These are phyloP conservation scores for Pegoplata infirma DNA, from an alignment of 2,888 invertebrate species.

Conservation along the genomic window DNA sequence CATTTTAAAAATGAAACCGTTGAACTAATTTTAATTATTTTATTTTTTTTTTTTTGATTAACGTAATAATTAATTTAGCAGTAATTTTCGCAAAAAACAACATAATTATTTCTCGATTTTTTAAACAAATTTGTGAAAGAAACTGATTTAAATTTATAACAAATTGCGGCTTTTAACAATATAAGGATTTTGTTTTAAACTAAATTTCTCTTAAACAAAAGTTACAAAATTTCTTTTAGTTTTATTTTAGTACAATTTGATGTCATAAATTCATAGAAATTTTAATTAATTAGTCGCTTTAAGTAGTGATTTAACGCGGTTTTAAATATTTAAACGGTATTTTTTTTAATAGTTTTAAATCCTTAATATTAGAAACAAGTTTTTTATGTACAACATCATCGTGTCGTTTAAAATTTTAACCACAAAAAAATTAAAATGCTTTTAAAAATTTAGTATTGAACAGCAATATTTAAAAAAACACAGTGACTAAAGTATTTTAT, in stretches of 20 bases:
- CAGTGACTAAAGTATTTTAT: neutral
- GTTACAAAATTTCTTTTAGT: conserved; percentile 20
- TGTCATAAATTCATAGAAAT: neutral
- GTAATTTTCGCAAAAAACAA: conserved; percentile 35
- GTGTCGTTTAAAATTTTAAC: neutral
- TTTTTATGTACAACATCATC: neutral
- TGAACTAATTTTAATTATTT: conserved; percentile 40
- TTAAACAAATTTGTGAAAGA: neutral
- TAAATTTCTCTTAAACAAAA: conserved; percentile 29
- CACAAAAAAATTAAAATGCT: no score
- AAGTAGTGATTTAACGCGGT: neutral
- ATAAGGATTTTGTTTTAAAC: conserved; percentile 28
- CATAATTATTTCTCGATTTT: conserved; percentile 16
- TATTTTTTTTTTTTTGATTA: conserved; percentile 11
- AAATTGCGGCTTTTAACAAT: conserved; percentile 44
- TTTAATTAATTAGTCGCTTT: conserved; percentile 5
- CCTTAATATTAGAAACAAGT: neutral
- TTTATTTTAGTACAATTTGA: neutral
- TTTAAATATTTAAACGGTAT: neutral
- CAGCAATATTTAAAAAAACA: neutral
- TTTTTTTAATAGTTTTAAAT: neutral
- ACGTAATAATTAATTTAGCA: conserved; percentile 37
- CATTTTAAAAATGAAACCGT: conserved; percentile 22
- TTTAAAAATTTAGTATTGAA: neutral
- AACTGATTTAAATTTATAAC: neutral